Percentiles rank a stretch among this genome's conserved stretches.
Evolutionary conservation across 2,113 vertebrate species (phyloP).

Genomic region (Gopherus evgoodei): DNA sequence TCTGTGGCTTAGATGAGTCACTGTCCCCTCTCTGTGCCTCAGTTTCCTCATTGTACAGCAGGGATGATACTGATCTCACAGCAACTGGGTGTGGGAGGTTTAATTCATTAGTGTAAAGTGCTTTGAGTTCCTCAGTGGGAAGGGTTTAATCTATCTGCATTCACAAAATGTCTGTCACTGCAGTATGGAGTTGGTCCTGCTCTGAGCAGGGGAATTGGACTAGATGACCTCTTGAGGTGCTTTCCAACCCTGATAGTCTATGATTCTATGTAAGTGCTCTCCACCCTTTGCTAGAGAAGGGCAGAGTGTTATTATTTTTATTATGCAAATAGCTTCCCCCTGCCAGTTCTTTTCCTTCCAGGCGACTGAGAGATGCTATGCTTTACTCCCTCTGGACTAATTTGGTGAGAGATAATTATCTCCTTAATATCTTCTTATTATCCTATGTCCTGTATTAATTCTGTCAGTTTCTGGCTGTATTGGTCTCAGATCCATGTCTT

Average conservation of each 20-base stretch:
- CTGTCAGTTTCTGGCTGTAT: conserved; percentile 58
- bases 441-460: conserved; percentile 73
- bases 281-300: conserved; percentile 57
- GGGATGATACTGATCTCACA: neutral
- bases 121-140: conserved; percentile 41
- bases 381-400: conserved; percentile 71
- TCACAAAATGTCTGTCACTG: conserved; percentile 32
- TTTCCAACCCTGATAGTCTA: no score
- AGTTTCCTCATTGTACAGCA: neutral
- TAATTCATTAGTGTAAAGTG: neutral
- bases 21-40: neutral
- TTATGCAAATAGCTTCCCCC: conserved; percentile 66
- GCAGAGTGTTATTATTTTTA: conserved; percentile 65
- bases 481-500: conserved; percentile 62
- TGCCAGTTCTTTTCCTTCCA: conserved; percentile 70
- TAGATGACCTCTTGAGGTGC: no score
- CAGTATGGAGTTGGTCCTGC: neutral
- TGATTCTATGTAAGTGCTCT: neutral
- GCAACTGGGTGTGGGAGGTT: neutral
- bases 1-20: fast-evolving
- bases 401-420: conserved; percentile 77
- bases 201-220: no score
- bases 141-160: conserved; percentile 23
- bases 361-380: conserved; percentile 65
- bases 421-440: conserved; percentile 76